A percentile compares a stretch with the other conserved stretches of the same genome.
phyloP scores from a whole-genome alignment of 2,888 invertebrate species.

The Gymnoscelis rufifasciata region DNA sequence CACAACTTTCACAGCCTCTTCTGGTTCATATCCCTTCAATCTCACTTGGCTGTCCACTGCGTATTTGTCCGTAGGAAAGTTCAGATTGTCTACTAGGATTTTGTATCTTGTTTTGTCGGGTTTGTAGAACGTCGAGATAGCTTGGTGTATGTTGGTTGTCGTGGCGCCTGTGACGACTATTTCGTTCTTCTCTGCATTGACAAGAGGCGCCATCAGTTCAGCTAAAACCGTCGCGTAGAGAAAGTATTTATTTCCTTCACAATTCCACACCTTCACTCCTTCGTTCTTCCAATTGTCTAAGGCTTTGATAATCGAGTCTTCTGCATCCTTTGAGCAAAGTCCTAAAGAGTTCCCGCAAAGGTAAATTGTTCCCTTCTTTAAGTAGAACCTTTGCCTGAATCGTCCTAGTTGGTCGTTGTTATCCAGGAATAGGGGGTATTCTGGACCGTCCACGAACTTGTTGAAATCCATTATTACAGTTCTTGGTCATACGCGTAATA shows the following conservation, averaged over 20 bases:
- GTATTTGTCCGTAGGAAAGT: slow-evolving; percentile 65
- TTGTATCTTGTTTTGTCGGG: slow-evolving; percentile 54
- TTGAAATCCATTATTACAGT: slow-evolving; percentile 32
- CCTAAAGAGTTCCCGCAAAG: slow-evolving; percentile 68
- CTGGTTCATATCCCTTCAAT: slow-evolving; percentile 52
- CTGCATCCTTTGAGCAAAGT: slow-evolving; percentile 57
- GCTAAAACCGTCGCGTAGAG: slow-evolving; percentile 49
- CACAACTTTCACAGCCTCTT: slow-evolving; percentile 60
- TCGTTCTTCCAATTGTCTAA: slow-evolving; percentile 56
- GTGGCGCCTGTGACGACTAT: slow-evolving; percentile 49
- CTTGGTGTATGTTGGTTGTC: slow-evolving; percentile 59
- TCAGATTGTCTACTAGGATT: slow-evolving; percentile 61
- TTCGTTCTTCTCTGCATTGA: slow-evolving; percentile 55
- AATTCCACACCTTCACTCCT: slow-evolving; percentile 57
- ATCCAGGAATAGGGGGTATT: slow-evolving; percentile 51
- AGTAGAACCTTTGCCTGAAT: slow-evolving; percentile 53
- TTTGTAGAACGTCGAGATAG: slow-evolving; percentile 59
- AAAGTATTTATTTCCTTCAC: slow-evolving; percentile 52
- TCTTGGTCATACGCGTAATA: too few species aligned
- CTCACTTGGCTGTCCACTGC: slow-evolving; percentile 63
- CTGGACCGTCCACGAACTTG: slow-evolving; percentile 42
- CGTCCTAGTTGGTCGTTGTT: slow-evolving; percentile 54
- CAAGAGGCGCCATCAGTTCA: slow-evolving; percentile 53
- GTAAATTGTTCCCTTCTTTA: slow-evolving; percentile 51
- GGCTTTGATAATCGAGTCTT: slow-evolving; percentile 38